Evolutionary conservation across 1,140 invertebrate genomes (phyloP).

Genomic region (Melipona quadrifasciata): DNA sequence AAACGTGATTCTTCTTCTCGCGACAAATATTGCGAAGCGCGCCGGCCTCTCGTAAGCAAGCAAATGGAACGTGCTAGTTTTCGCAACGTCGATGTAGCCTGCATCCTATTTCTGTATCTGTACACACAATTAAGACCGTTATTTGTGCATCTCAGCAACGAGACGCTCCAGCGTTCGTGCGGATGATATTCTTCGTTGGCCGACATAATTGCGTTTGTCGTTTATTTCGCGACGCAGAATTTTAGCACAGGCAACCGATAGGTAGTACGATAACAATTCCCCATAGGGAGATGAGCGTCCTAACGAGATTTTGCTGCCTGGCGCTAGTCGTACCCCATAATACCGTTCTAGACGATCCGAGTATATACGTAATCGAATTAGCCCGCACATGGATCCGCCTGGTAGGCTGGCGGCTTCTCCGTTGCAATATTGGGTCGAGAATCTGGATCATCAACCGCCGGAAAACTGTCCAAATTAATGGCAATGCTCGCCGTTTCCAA

Average conservation of each 20-base stretch:
- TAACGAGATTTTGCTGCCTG: conserved; percentile 67
- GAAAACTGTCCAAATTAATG: conserved; percentile 13
- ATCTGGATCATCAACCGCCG: conserved; percentile 6
- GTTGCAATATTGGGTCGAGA: conserved; percentile 28
- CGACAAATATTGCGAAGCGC: too few relatives aligned
- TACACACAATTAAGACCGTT: too few relatives aligned
- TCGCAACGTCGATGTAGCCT: too few relatives aligned
- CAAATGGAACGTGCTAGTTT: too few relatives aligned
- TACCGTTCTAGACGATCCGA: conserved; percentile 54
- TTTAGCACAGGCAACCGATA: conserved; percentile 33
- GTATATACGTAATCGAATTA: conserved; percentile 69
- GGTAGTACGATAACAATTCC: conserved; percentile 66
- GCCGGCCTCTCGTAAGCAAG: too few relatives aligned
- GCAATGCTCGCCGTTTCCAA: not conserved
- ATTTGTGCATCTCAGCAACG: not conserved
- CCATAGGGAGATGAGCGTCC: conserved; percentile 63
- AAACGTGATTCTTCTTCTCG: too few relatives aligned
- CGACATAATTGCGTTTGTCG: conserved; percentile 31
- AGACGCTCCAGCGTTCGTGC: too few relatives aligned
- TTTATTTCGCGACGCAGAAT: conserved; percentile 36
- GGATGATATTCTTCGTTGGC: not conserved
- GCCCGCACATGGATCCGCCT: conserved; percentile 56
- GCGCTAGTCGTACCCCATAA: conserved; percentile 44
- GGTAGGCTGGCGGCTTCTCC: conserved; percentile 19
- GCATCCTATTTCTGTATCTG: too few relatives aligned